Evolutionary conservation across 2,888 invertebrate species (phyloP), one percentile per base, ranked within the genome.

Genomic region (Scaeva pyrastri): DNA sequence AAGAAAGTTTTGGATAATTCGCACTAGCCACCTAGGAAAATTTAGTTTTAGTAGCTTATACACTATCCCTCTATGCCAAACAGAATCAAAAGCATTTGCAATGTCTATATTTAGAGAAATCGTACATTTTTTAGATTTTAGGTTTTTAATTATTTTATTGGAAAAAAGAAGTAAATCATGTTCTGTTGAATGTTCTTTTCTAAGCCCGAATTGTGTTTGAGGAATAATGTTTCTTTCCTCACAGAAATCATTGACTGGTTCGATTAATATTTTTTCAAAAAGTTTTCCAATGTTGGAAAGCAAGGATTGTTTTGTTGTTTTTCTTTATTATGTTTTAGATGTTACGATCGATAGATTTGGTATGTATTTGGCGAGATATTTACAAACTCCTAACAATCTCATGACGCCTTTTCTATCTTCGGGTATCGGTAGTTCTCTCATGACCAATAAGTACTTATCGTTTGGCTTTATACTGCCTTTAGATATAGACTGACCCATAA

Each of bases 291-390:
- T 43, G n/a, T 48, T 7, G 8, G 48, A 48, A 16, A 48, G 48
- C 48, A 48, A 19, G n/a, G 43, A 43, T n/a, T n/a, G n/a, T n/a
- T n/a, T n/a, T n/a, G n/a, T n/a, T n/a, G n/a, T n/a, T n/a, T n/a
- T n/a, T n/a, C n/a, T n/a, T n/a, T n/a, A n/a, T n/a, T n/a, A n/a
- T n/a, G n/a, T n/a, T 26, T 26, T 26, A 6, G 26, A 26, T 26
- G 26, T 26, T 26, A 26, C 26, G 6, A 26, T 26, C 6, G 26
- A 26, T 4, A 26, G 26, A 26, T 26, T 26, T 26, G 26, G 26
- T 39, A 88, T 26, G 26, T 88, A 83, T 77, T 83, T 64, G 76
- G 66, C 72, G 66, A 88, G 62, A 89, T 89, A 88, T 73, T 87
- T 87, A 48, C 83, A 71, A 11, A 88, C 26, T 23, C 88, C 85